Evolutionary conservation across 2,888 invertebrate genomes (phyloP), one percentile per base, ranked within the genome.

Genomic region (Melipona beecheii): DNA sequence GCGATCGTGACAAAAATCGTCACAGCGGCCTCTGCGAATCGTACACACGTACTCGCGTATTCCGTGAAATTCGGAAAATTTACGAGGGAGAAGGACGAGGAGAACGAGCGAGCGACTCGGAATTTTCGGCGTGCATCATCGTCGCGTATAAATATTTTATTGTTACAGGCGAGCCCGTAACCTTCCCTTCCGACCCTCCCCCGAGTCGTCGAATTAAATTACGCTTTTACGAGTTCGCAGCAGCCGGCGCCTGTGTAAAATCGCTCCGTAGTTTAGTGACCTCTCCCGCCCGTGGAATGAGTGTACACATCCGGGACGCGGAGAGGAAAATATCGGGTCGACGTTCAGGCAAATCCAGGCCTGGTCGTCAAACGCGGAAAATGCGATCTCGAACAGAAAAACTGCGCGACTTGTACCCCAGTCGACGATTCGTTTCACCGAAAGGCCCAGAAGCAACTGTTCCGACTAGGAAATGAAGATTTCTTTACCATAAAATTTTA

Each of bases 81-180:
- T 9, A 43, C 43, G 43, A 43, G 43, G 9, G 9, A 36, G 36
- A 36, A 9, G 36, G 1, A 36, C 36, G 36, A 36, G 36, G 56
- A 76, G 56, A 70, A 64, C 58, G 58, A 11, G 50, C 36, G 17
- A 15, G 24, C 24, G 27, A 11, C 6, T 0, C 43, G 2, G 62
- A 50, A 73, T 64, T 69, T 69, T 60, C 17, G 21, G 15, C 43
- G 4, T 15, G 43, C n/a, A 50, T 64, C 69, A 52, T 70, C n/a
- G 31, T 49, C 36, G 27, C 11, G 36, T 72, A 52, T 74, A 82
- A 74, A 80, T 74, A 82, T 82, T 82, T 81, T 81, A 82, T 71
- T 71, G 66, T 62, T 31, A 24, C 52, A 21, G 9, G 43, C 43
- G 43, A 43, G 43, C 43, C 43, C 9, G 9, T 43, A 43, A 43